Evolutionary conservation across 37 sponge, comb jelly and placozoan species (phyloP).

Genomic region (Hexactinellida sp.): DNA sequence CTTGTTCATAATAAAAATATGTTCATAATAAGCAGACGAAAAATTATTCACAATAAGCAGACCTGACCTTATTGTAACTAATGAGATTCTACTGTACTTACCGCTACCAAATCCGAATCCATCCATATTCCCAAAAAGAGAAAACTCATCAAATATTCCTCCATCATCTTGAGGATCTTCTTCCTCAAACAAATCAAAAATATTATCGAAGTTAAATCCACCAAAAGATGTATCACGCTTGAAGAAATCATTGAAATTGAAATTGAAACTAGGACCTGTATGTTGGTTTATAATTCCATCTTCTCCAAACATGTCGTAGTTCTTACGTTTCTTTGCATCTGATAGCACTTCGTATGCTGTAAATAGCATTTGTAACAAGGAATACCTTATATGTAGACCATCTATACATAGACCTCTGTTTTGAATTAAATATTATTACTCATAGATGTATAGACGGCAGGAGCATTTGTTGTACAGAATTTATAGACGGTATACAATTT

Average conservation of each 20-base stretch:
- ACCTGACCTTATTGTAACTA: too few relatives aligned
- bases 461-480: too few relatives aligned
- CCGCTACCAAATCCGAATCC: not conserved
- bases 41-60: too few relatives aligned
- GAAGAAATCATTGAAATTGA: not conserved
- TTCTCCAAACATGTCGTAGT: not conserved
- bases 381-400: too few relatives aligned
- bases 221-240: not conserved
- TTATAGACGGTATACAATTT: too few relatives aligned
- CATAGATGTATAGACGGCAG: too few relatives aligned
- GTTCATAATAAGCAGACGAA: too few relatives aligned
- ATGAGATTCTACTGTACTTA: too few relatives aligned
- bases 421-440: too few relatives aligned
- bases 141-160: not conserved
- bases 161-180: not conserved
- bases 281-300: not conserved
- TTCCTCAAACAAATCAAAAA: not conserved
- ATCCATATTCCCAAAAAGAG: not conserved
- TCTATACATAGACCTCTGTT: too few relatives aligned
- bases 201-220: not conserved
- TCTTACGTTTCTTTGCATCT: not conserved
- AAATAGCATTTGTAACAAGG: too few relatives aligned
- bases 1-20: too few relatives aligned
- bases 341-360: not conserved
- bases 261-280: not conserved